Base-by-base conservation (phyloP, 2,797 vertebrate genomes). In the Hoplostethus atlanticus region DNA sequence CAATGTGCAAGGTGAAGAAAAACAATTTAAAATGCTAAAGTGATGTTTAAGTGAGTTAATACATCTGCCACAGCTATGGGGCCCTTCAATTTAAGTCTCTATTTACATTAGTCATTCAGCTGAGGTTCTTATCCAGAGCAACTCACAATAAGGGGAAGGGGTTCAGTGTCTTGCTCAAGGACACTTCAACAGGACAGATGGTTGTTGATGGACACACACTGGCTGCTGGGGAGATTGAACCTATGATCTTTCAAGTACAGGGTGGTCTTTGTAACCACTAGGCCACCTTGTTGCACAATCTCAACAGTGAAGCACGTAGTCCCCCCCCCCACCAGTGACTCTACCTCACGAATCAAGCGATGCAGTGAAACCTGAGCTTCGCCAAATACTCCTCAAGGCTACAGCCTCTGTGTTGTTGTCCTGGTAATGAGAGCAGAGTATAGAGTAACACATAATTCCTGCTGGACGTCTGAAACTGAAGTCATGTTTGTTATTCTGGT, bases 401-500 rank as follows among this genome's bases (percentile, higher is more conserved):
- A 9, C 40, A 48, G 47, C 36, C 13, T 51, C 40, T 25, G 48
- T 6, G 47, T 0, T 59, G 9, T 73, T 73, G 58, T 56, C 36
- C 51, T 51, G 44, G 66, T 48, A 50, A 74, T 3, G 7, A 0
- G 57, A 77, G 51, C 2, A 1, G 59, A 6, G 55, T 36, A 40
- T 68, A 16, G 16, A 58, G 79, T 73, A 0, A 54, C 74, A 66
- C 59, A 10, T 47, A 10, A 57, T 50, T 71, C 59, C 2, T n/a
- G 69, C 0, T 28, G 64, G 25, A 67, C 28, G 62, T 76, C 71
- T 78, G 78, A 80, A 64, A 78, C 68, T 3, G 10, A 53, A 71
- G 59, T 15, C 17, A 13, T 83, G 82, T 86, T 87, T 84, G 80
- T 84, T 87, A 40, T 79, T 73, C 2, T 3, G 64, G 57, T 59